Percentiles rank a stretch among this genome's conserved stretches.
phyloP scores from a whole-genome alignment of 2,888 invertebrate genomes.

The Ormyrus pomaceus region DNA sequence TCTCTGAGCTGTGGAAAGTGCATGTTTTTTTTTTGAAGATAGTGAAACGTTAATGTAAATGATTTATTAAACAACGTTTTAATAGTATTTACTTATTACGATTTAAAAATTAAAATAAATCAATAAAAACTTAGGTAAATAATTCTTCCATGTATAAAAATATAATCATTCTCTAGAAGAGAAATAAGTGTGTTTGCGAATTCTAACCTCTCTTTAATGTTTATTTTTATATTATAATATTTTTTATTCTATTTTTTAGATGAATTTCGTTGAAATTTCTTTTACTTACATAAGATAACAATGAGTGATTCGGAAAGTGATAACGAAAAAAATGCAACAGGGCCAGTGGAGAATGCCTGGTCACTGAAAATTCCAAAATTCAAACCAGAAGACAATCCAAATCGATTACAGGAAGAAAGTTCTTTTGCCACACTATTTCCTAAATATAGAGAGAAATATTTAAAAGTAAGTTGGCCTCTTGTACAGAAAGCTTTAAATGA shows the following conservation, averaged over 20 bases:
- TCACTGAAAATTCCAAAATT: slow-evolving; percentile 91
- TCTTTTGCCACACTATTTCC: slow-evolving; percentile 98
- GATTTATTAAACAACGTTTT: no score
- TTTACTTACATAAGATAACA: slow-evolving; percentile 30
- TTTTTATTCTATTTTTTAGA: slow-evolving; percentile 8
- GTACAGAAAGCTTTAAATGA: slow-evolving; percentile 91
- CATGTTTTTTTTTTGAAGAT: no score
- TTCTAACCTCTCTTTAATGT: no score
- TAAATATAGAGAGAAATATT: slow-evolving; percentile 96
- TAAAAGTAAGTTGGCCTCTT: slow-evolving; percentile 96
- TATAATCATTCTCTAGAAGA: no score
- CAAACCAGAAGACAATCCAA: slow-evolving; percentile 90
- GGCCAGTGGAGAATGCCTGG: slow-evolving; percentile 91
- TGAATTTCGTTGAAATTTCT: background rate
- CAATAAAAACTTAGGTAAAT: no score
- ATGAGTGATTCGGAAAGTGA: slow-evolving; percentile 73
- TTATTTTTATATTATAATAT: background rate
- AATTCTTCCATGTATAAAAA: no score
- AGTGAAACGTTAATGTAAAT: no score
- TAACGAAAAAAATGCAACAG: slow-evolving; percentile 68
- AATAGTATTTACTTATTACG: no score
- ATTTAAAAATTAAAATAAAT: no score
- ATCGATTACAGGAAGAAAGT: slow-evolving; percentile 93
- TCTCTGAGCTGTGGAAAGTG: no score
- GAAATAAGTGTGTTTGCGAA: no score